A percentile compares a stretch with the other conserved stretches of the same genome.
These are phyloP conservation scores for Magallana angulata DNA, from an alignment of 1,140 invertebrate species.

Conservation along the genomic window DNA sequence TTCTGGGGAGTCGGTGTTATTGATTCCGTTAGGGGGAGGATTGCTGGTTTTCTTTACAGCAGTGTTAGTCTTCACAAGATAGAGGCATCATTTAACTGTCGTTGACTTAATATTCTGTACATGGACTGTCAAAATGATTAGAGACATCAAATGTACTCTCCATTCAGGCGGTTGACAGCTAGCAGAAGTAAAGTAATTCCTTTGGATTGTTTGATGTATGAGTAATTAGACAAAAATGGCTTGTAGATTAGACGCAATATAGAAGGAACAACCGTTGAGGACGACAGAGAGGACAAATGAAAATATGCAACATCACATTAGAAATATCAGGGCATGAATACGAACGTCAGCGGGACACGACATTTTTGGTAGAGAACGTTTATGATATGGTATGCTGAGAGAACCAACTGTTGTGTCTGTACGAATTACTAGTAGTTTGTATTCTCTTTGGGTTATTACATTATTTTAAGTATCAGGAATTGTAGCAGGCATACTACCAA, in stretches of 20 bases:
- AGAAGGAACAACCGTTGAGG: not conserved
- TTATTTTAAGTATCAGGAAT: no score
- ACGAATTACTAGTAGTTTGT: no score
- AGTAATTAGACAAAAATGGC: conserved; percentile 24
- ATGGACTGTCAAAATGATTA: conserved; percentile 31
- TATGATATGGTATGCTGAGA: not conserved
- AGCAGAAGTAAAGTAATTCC: conserved; percentile 17
- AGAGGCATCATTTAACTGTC: conserved; percentile 30
- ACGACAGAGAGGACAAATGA: not conserved
- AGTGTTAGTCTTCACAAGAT: conserved; percentile 18
- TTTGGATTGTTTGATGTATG: conserved; percentile 19
- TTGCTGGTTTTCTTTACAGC: not conserved
- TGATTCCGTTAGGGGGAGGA: not conserved
- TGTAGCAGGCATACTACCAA: no score
- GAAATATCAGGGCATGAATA: conserved; percentile 1
- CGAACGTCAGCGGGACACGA: not conserved
- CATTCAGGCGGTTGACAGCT: not conserved
- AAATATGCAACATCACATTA: not conserved
- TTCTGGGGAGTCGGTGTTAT: not conserved
- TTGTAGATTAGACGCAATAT: not conserved
- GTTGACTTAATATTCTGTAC: conserved; percentile 34
- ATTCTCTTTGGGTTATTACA: no score
- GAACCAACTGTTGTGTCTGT: no score
- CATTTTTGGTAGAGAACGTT: not conserved
- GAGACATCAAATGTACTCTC: conserved; percentile 21